phyloP scores from a whole-genome alignment of 2,113 vertebrate genomes.

The Scalopus aquaticus region DNA sequence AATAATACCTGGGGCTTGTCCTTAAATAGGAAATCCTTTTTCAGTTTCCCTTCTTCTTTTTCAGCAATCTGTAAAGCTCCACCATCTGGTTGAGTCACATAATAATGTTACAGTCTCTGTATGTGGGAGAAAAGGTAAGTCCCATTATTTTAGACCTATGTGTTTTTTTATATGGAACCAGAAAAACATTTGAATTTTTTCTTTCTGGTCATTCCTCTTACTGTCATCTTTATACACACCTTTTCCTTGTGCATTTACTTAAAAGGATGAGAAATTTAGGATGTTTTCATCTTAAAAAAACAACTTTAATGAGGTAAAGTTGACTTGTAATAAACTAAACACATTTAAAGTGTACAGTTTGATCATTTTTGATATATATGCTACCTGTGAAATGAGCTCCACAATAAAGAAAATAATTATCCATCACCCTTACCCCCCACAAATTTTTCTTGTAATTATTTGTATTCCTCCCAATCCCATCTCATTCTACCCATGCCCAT shows the following conservation, averaged over 20 bases:
- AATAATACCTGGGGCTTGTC: not conserved
- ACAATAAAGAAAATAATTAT: not conserved
- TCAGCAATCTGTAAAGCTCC: conserved; percentile 89
- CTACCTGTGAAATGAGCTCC: not conserved
- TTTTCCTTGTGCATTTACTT: conserved; percentile 22
- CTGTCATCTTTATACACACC: not conserved
- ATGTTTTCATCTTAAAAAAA: not conserved
- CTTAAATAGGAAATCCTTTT: conserved; percentile 43
- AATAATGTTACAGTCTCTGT: conserved; percentile 85
- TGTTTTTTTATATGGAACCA: not conserved
- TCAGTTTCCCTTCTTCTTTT: conserved; percentile 77
- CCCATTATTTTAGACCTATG: conserved; percentile 16
- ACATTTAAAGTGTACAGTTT: not conserved
- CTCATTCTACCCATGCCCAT: not conserved
- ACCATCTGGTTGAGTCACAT: conserved; percentile 87
- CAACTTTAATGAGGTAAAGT: not conserved
- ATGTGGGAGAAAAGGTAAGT: conserved; percentile 85
- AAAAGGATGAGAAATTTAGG: not conserved
- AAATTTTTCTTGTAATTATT: not conserved
- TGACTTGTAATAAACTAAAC: not conserved
- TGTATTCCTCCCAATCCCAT: not conserved
- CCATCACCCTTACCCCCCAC: not conserved
- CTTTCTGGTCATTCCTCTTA: not conserved
- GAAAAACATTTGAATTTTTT: conserved; percentile 15
- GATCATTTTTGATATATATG: not conserved